phyloP scores from a whole-genome alignment of 1,140 invertebrate genomes.

The Drosophila setifemur region DNA sequence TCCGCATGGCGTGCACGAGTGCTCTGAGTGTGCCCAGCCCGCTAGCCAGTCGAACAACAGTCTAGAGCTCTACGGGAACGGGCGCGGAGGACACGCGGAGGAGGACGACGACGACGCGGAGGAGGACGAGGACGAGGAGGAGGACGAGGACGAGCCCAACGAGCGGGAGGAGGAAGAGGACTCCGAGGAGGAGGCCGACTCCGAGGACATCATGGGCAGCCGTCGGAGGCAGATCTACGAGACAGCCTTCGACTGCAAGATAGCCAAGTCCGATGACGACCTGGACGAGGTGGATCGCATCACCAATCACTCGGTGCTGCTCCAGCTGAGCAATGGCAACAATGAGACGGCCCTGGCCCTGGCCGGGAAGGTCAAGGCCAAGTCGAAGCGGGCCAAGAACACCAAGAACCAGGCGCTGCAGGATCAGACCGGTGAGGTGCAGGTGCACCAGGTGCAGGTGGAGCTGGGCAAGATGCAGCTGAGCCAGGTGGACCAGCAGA shows the following conservation, averaged over 20 bases:
- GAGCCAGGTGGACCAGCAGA: conserved; percentile 57
- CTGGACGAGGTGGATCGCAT: conserved; percentile 91
- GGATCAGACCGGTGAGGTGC: conserved; percentile 51
- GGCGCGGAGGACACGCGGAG: not conserved
- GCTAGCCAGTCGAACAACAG: conserved; percentile 13
- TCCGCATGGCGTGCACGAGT: conserved; percentile 82
- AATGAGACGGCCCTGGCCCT: conserved; percentile 1
- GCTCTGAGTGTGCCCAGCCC: conserved; percentile 82
- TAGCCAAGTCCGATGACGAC: conserved; percentile 91
- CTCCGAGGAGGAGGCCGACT: conserved; percentile 26
- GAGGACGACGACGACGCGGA: conserved; percentile 40
- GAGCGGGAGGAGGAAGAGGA: conserved; percentile 18
- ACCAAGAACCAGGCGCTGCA: conserved; percentile 78
- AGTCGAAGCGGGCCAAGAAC: conserved; percentile 76
- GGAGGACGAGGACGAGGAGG: not conserved
- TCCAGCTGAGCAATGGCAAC: conserved; percentile 84
- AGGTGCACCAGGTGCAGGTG: conserved; percentile 82
- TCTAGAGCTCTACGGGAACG: conserved; percentile 40
- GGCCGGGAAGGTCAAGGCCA: no score
- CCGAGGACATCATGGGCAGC: conserved; percentile 76
- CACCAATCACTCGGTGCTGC: conserved; percentile 89
- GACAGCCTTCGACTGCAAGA: conserved; percentile 94
- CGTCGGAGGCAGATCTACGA: conserved; percentile 89
- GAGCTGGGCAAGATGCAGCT: conserved; percentile 84
- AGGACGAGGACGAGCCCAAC: conserved; percentile 9